These are phyloP conservation scores for Calvadosia cruxmelitensis DNA, from an alignment of 30 jellyfish, hydroid and myxozoan species.

Conservation along the genomic window DNA sequence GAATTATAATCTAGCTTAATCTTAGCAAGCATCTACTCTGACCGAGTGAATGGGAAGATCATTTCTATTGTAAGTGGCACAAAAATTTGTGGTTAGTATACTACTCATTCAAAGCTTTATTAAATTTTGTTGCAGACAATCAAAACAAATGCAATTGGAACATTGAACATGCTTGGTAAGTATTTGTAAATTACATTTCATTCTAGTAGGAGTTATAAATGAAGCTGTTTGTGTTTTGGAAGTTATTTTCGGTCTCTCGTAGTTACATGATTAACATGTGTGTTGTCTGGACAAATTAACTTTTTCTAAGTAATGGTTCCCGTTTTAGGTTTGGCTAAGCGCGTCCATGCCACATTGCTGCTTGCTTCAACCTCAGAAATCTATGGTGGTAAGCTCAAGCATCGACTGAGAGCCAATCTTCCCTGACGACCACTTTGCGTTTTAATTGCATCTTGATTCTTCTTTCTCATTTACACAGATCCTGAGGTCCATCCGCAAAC, in stretches of 20 bases:
- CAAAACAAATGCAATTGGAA: constrained; percentile 90
- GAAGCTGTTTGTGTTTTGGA: not conserved
- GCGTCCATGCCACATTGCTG: constrained; percentile 84
- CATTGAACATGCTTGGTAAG: constrained; percentile 91
- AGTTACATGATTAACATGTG: not conserved
- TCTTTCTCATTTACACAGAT: constrained; percentile 52
- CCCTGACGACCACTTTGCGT: too few species aligned
- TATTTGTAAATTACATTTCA: not conserved
- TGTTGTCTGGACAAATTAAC: not conserved
- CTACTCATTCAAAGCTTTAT: too few species aligned
- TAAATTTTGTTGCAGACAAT: constrained; percentile 53
- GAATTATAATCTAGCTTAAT: not conserved
- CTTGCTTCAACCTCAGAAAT: constrained; percentile 97
- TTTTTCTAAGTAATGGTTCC: not conserved
- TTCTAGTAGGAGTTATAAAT: not conserved
- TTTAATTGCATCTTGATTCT: too few species aligned
- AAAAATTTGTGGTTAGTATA: too few species aligned
- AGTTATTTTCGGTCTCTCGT: not conserved
- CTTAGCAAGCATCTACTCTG: too few species aligned
- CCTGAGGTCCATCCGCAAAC: constrained; percentile 99
- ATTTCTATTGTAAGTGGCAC: too few species aligned
- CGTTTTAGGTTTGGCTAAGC: constrained; percentile 73
- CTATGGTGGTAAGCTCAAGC: constrained; percentile 67
- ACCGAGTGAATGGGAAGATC: too few species aligned
- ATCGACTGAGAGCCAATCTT: too few species aligned